Percentiles rank a stretch among this genome's conserved stretches.
Evolutionary conservation across 2,888 invertebrate species (phyloP).

Genomic region (Drosophila demipolita): DNA sequence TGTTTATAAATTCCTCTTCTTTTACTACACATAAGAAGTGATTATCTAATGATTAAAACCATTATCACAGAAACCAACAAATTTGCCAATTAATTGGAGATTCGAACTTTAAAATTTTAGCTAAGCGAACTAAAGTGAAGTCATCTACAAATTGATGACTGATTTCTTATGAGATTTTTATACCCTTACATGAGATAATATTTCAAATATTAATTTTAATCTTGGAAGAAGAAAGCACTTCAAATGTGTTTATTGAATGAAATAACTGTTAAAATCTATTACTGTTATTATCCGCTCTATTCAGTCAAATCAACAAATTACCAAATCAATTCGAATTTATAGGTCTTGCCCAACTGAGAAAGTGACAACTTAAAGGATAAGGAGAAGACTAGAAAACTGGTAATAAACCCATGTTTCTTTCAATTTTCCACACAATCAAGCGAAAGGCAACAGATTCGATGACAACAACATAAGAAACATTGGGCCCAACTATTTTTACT

Average conservation of each 20-base stretch:
- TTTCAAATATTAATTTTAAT: neutral
- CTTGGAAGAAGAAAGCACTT: neutral
- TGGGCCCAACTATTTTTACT: slow-evolving; percentile 56
- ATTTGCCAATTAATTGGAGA: neutral
- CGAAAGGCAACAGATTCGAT: slow-evolving; percentile 30
- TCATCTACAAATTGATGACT: neutral
- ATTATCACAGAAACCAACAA: neutral
- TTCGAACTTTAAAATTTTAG: neutral
- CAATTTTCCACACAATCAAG: slow-evolving; percentile 77
- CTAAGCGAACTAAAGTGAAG: neutral
- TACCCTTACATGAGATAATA: neutral
- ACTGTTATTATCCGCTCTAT: neutral
- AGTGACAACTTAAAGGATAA: neutral
- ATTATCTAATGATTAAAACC: neutral
- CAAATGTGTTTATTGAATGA: slow-evolving; percentile 6
- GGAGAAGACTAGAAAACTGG: slow-evolving; percentile 18
- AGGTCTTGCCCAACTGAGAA: slow-evolving; percentile 21
- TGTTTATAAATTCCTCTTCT: neutral
- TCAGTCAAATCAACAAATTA: slow-evolving; percentile 13
- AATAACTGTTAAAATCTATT: slow-evolving; percentile 1
- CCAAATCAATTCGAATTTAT: slow-evolving; percentile 29
- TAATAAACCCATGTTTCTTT: slow-evolving; percentile 40
- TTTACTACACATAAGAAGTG: neutral
- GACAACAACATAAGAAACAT: slow-evolving; percentile 59
- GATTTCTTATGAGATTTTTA: neutral